Base-by-base conservation (phyloP, 2,888 invertebrate species). In the Rhingia rostrata region DNA sequence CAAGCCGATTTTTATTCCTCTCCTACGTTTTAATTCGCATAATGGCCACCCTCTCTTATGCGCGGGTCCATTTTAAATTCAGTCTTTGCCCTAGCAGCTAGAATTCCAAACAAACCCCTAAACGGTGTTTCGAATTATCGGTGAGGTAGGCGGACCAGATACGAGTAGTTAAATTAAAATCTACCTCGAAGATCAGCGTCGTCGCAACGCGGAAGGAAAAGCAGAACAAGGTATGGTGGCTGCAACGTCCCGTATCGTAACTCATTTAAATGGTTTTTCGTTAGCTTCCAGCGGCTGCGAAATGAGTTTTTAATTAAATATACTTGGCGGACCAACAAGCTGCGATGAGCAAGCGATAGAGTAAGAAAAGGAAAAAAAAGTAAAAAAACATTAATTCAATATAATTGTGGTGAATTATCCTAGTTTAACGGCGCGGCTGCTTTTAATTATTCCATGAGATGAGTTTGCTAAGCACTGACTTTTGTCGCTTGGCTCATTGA, bases 231-330 rank as follows among this genome's bases (percentile, higher is more conserved):
- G 39, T 58, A 47, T 22, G 60, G 39, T n/a, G 39, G 41, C 54
- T 53, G 61, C 53, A 63, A 22, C 47, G 77, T 73, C 67, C 47
- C 72, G 49, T 83, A 67, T 73, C 82, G 83, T 84, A 74, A 84
- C 67, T 84, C 84, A 84, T 80, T 84, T 80, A 80, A 84, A 80
- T 74, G 80, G 58, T 74, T 84, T 84, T 84, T 84, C 80, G 83
- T 73, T 84, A 53, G 84, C 84, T 84, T 74, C 64, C 45, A 79
- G 83, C 83, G 64, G 54, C 67, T 70, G 74, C 85, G 86, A 89
- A 88, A 89, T 89, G 87, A 87, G 84, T 88, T 88, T 89, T 89
- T 90, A 90, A 90, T 90, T 90, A 87, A 88, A 90, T 89, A 87
- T 88, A 70, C 60, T 67, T 30, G 61, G 54, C 58, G 61, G 67